These are phyloP conservation scores for Dysmachus trigonus DNA, from an alignment of 2,888 invertebrate genomes.

Conservation along the genomic window DNA sequence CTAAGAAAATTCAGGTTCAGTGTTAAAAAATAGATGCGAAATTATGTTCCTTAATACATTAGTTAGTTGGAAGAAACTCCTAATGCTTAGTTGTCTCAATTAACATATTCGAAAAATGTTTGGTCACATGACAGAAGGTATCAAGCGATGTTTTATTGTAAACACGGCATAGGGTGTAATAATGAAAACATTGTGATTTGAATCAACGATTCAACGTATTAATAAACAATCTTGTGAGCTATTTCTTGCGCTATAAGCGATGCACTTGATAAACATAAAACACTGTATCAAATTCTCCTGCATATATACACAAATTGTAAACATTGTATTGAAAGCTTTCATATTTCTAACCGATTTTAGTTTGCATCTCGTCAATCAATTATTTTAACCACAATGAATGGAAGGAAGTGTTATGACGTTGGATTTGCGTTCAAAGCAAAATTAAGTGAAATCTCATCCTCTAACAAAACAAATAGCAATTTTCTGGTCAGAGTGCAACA, in stretches of 20 bases:
- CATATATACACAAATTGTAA: background rate
- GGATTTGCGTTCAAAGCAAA: background rate
- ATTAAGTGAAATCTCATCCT: background rate
- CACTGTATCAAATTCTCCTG: no score
- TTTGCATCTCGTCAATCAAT: background rate
- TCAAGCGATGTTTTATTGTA: background rate
- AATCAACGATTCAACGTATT: background rate
- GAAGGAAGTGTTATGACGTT: background rate
- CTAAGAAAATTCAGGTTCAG: background rate
- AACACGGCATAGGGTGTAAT: background rate
- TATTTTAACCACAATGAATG: background rate
- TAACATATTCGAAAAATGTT: no score
- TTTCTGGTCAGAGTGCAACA: background rate
- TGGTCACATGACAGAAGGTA: background rate
- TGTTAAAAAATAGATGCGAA: background rate
- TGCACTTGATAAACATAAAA: background rate
- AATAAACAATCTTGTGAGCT: background rate
- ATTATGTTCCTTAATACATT: background rate
- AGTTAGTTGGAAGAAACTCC: background rate
- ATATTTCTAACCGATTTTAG: background rate
- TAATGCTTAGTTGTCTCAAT: background rate
- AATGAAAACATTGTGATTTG: background rate
- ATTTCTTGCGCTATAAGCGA: background rate
- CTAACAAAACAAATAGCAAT: background rate
- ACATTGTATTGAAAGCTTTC: background rate